Conservation (phyloP, 1,140 invertebrate species). For the Cotesia glomerata region DNA sequence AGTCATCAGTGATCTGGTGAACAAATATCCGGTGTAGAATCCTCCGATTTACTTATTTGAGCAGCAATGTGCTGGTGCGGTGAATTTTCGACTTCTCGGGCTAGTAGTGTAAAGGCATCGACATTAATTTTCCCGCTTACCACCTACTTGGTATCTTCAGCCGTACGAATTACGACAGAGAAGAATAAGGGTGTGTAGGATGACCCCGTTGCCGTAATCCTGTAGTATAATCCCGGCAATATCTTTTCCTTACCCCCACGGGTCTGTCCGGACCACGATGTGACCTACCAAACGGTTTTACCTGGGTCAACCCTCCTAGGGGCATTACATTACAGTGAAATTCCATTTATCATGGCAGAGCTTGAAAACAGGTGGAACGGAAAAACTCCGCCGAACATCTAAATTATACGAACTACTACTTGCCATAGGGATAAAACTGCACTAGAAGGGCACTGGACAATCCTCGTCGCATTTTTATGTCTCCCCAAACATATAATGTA, state of each 20-base stretch:
- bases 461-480: background rate
- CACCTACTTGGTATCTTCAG: background rate
- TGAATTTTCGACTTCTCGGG: conserved; percentile 28
- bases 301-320: conserved; percentile 26
- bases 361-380: conserved; percentile 25
- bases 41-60: no score
- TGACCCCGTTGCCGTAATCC: conserved; percentile 49
- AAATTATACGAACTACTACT: background rate
- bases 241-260: conserved; percentile 47
- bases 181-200: conserved; percentile 3
- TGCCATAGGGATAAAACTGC: background rate
- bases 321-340: conserved; percentile 48
- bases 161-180: background rate
- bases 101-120: conserved; percentile 14
- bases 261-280: conserved; percentile 23
- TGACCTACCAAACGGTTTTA: conserved; percentile 45
- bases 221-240: conserved; percentile 49
- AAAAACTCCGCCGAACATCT: conserved; percentile 10
- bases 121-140: conserved; percentile 29
- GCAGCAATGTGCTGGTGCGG: background rate
- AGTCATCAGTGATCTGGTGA: background rate
- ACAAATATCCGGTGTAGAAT: background rate
- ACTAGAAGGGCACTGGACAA: background rate
- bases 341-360: conserved; percentile 45
- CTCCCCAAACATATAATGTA: background rate